A percentile compares a stretch with the other conserved stretches of the same genome.
Conservation (phyloP, 2,113 vertebrate species). For the Ameiurus melas region DNA sequence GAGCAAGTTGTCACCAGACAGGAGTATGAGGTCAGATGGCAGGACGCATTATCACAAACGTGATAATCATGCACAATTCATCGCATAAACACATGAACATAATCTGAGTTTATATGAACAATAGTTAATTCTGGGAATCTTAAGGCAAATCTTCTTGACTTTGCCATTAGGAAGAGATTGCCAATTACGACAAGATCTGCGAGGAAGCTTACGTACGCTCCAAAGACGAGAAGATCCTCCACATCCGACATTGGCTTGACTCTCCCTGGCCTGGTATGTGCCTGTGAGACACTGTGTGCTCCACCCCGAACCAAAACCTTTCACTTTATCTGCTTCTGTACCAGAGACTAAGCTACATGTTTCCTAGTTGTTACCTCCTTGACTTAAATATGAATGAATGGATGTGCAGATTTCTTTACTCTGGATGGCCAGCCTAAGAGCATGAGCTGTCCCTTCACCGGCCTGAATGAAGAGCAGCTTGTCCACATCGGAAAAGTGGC, state of each 20-base stretch:
- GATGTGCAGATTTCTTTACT: conserved; percentile 87
- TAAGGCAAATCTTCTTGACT: background rate
- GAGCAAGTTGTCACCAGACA: conserved; percentile 88
- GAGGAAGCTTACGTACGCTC: conserved; percentile 90
- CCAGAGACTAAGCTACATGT: background rate
- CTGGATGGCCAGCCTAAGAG: conserved; percentile 93
- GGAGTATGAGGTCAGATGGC: conserved; percentile 86
- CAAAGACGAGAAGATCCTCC: conserved; percentile 96
- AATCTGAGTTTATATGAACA: background rate
- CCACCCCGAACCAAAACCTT: background rate
- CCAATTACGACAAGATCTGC: conserved; percentile 96
- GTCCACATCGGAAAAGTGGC: conserved; percentile 85
- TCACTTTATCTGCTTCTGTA: background rate
- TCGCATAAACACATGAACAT: background rate
- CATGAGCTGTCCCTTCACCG: conserved; percentile 91
- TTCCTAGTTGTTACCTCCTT: background rate
- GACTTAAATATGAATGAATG: background rate
- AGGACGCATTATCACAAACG: background rate
- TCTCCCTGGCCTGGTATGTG: conserved; percentile 93
- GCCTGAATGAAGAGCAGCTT: conserved; percentile 84
- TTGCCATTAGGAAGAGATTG: conserved; percentile 85
- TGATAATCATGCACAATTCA: background rate
- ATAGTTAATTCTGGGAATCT: background rate
- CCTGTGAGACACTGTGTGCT: background rate
- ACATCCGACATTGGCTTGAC: conserved; percentile 99